Conservation (phyloP, 2,888 invertebrate species). For the Caenorhabditis becei region DNA sequence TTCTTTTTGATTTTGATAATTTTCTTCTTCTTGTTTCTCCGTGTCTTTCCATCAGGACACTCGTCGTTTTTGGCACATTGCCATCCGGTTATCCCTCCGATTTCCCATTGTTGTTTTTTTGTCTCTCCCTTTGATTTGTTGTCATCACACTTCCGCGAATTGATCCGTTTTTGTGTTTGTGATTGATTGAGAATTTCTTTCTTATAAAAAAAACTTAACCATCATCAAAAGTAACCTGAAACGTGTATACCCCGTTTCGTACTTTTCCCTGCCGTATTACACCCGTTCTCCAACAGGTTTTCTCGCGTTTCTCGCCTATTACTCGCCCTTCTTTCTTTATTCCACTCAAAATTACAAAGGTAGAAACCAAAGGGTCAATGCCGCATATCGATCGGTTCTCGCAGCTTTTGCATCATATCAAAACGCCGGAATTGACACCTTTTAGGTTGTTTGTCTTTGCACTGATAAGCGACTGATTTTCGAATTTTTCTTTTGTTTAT, state of each 20-base stretch:
- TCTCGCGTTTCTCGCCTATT: constrained; percentile 5
- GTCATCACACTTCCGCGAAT: constrained; percentile 24
- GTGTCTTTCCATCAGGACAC: neutral
- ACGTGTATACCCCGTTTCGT: neutral
- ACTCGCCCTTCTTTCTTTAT: constrained; percentile 2
- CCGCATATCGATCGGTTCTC: neutral
- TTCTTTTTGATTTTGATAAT: constrained; percentile 32
- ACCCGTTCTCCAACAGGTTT: constrained; percentile 8
- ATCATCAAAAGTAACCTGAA: neutral
- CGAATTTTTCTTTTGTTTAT: neutral
- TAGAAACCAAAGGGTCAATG: neutral
- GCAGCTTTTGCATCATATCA: neutral
- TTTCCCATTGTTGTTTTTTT: neutral
- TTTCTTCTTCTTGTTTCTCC: constrained; percentile 28
- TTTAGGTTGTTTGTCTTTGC: neutral
- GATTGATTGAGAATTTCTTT: constrained; percentile 14
- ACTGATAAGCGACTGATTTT: neutral
- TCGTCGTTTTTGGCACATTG: constrained; percentile 17
- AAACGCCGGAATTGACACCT: neutral
- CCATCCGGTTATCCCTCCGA: constrained; percentile 1
- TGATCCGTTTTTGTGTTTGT: constrained; percentile 22
- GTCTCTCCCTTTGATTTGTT: constrained; percentile 23
- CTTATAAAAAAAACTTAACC: neutral
- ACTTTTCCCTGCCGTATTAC: neutral
- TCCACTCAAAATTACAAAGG: neutral